These are phyloP conservation scores for Leuctra nigra DNA, from an alignment of 2,888 invertebrate genomes.

Conservation along the genomic window DNA sequence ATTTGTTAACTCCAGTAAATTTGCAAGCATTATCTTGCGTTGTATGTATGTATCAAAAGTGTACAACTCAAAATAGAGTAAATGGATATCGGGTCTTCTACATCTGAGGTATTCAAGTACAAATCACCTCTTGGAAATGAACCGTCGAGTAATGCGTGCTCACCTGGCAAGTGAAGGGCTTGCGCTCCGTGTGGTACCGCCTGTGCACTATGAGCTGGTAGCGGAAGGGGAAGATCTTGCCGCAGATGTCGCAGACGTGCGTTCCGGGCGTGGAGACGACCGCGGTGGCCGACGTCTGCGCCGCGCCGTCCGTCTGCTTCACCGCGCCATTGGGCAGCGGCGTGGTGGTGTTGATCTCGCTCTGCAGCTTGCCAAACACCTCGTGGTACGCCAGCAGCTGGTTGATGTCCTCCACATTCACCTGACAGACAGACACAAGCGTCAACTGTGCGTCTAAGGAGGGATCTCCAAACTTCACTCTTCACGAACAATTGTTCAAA, in stretches of 20 bases:
- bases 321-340: conserved; percentile 38
- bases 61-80: too few relatives aligned
- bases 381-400: conserved; percentile 80
- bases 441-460: neutral
- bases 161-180: conserved; percentile 66
- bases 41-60: too few relatives aligned
- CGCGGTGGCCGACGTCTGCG: conserved; percentile 41
- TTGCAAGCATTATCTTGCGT: too few relatives aligned
- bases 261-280: conserved; percentile 41
- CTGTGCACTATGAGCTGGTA: conserved; percentile 81
- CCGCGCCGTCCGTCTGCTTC: conserved; percentile 39
- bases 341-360: conserved; percentile 40
- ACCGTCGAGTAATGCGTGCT: too few relatives aligned
- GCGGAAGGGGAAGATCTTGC: conserved; percentile 79
- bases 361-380: conserved; percentile 67
- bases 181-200: conserved; percentile 78
- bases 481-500: too few relatives aligned
- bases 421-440: conserved; percentile 31
- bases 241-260: conserved; percentile 78
- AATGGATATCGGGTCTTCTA: too few relatives aligned
- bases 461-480: too few relatives aligned
- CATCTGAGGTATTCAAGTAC: too few relatives aligned
- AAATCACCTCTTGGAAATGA: too few relatives aligned
- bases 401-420: conserved; percentile 76
- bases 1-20: too few relatives aligned